A percentile compares a stretch with the other conserved stretches of the same genome.
phyloP scores from a whole-genome alignment of 2,888 invertebrate species.

The Protonemura montana region DNA sequence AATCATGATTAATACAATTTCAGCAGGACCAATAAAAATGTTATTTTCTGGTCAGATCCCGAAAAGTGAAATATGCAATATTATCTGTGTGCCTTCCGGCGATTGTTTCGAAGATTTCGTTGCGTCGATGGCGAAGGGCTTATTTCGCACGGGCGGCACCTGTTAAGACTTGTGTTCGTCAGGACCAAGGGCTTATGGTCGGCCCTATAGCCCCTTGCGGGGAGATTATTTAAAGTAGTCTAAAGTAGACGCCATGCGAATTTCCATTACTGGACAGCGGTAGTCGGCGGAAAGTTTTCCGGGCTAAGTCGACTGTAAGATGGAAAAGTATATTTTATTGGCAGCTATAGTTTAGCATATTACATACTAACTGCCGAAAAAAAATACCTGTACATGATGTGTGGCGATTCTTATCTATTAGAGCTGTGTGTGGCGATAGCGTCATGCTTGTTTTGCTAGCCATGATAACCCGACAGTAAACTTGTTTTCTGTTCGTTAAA shows the following conservation, averaged over 20 bases:
- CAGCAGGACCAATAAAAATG: constrained; percentile 14
- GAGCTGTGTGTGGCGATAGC: neutral
- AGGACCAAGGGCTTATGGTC: neutral
- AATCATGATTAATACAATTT: neutral
- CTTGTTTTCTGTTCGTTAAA: neutral
- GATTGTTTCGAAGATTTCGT: constrained; percentile 15
- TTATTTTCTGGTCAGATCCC: neutral
- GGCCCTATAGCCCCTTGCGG: neutral
- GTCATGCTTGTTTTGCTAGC: neutral
- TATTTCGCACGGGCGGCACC: constrained; percentile 45
- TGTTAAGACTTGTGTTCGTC: constrained; percentile 34
- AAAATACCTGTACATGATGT: too few relatives aligned
- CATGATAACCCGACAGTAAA: neutral
- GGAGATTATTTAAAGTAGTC: constrained; percentile 33
- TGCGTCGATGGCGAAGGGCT: constrained; percentile 25
- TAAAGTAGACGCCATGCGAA: neutral
- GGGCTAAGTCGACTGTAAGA: constrained; percentile 18
- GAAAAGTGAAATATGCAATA: neutral
- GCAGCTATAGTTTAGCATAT: constrained; percentile 8
- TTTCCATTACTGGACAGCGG: constrained; percentile 29
- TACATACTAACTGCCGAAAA: neutral
- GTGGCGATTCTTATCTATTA: neutral
- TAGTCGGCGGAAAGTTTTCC: constrained; percentile 21
- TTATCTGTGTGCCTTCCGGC: neutral
- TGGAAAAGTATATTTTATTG: constrained; percentile 34